Conservation (phyloP, 1,140 invertebrate species). For the Cheumatopsyche charites region DNA sequence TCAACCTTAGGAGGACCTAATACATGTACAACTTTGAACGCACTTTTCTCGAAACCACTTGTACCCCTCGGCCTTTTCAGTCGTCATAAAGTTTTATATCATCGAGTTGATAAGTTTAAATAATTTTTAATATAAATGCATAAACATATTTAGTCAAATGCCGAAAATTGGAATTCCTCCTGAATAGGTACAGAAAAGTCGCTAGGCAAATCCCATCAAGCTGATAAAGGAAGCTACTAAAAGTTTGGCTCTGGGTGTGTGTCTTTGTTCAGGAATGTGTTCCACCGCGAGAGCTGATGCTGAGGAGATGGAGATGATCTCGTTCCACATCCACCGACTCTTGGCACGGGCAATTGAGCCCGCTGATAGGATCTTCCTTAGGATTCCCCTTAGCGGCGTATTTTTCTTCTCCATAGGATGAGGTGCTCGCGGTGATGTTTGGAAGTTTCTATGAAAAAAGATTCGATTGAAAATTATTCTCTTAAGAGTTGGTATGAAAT, state of each 20-base stretch:
- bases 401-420: constrained; percentile 34
- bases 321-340: constrained; percentile 26
- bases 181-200: constrained; percentile 47
- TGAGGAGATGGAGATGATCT: constrained; percentile 30
- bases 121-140: too few relatives aligned
- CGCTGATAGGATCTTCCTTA: constrained; percentile 47
- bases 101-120: too few relatives aligned
- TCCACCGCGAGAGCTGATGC: neutral
- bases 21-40: too few relatives aligned
- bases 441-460: too few relatives aligned
- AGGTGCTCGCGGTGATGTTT: constrained; percentile 15
- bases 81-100: too few relatives aligned
- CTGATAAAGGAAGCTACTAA: constrained; percentile 48
- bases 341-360: constrained; percentile 49
- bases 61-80: too few relatives aligned
- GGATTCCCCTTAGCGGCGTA: constrained; percentile 45
- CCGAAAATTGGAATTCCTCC: constrained; percentile 48
- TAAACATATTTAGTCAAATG: too few relatives aligned
- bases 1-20: too few relatives aligned
- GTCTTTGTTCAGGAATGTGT: constrained; percentile 38
- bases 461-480: neutral
- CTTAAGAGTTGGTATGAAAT: neutral
- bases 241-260: constrained; percentile 36
- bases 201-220: constrained; percentile 46
- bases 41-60: too few relatives aligned